Evolutionary conservation across 2,888 invertebrate species (phyloP), one percentile per base, ranked within the genome.

Genomic region (Maniola hyperantus): DNA sequence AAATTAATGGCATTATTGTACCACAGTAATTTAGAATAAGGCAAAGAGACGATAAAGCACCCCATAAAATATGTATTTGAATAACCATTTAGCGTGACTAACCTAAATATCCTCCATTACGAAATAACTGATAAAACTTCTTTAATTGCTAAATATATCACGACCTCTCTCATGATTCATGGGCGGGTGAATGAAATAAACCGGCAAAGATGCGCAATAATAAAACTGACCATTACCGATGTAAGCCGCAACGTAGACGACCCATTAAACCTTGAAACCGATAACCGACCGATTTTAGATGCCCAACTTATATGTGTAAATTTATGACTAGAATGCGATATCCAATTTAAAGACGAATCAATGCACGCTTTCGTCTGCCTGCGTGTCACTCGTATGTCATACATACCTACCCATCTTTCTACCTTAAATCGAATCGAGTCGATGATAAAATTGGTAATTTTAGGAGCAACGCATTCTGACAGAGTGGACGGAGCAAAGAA

Each of bases 171-270:
- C 67, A 70, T 72, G 73, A 73, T 73, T 72, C 67, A 73, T 71
- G 66, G 58, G 62, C 59, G 66, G 75, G 70, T 78, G 76, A 79
- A 84, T 82, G 77, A 86, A 83, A 86, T 85, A 85, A 88, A 87
- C 81, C 79, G 79, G 79, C 77, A 79, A 84, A 81, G 83, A 83
- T 84, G 83, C 79, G 81, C 72, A 72, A 83, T 83, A 84, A 86
- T 86, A 88, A 87, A 86, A 83, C 78, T 87, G 86, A 83, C 87
- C 87, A 83, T 87, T 89, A 88, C 86, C 75, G 79, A 83, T 89
- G 88, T 88, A 89, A 91, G 18, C 18, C 2, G n/a, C 15, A 48
- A 8, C 4, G 48, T 2, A 48, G 48, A 48, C 48, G 8, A 18
- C 48, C 18, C 15, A 2, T 46, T 46, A n/a, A n/a, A 6, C 2